Conservation (phyloP, 2,888 invertebrate genomes). For the Hydrotaea diabolus region DNA sequence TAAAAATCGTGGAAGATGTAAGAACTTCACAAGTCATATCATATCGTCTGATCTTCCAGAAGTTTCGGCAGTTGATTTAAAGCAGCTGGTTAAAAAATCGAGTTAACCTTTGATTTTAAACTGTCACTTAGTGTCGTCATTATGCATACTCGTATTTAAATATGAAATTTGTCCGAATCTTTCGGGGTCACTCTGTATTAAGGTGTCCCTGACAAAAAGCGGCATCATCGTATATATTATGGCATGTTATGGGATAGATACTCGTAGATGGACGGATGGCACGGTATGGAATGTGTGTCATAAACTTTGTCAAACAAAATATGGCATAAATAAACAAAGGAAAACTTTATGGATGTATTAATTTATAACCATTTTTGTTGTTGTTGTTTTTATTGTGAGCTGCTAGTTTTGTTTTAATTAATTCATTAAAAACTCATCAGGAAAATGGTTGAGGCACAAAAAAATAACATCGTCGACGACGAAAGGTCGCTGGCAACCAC, state of each 20-base stretch:
- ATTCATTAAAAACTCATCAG: conserved; percentile 63
- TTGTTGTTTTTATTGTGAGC: conserved; percentile 22
- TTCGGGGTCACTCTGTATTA: not conserved
- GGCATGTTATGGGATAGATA: not conserved
- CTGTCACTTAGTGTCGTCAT: too few relatives aligned
- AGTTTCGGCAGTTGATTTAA: too few relatives aligned
- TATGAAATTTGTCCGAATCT: too few relatives aligned
- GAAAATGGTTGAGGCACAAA: conserved; percentile 21
- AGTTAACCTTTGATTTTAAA: too few relatives aligned
- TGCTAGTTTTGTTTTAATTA: conserved; percentile 58
- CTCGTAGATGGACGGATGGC: too few relatives aligned
- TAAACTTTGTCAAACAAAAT: conserved; percentile 43
- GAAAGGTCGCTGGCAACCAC: not conserved
- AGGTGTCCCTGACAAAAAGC: not conserved
- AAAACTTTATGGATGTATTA: conserved; percentile 27
- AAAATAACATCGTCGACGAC: not conserved
- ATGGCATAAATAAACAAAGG: conserved; percentile 35
- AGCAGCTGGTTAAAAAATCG: too few relatives aligned
- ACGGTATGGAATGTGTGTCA: conserved; percentile 48
- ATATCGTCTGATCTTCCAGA: too few relatives aligned
- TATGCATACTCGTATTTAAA: too few relatives aligned
- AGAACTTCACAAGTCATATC: too few relatives aligned
- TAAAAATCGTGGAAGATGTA: too few relatives aligned
- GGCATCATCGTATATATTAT: not conserved
- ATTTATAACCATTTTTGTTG: conserved; percentile 41